Conservation (phyloP, 2,113 vertebrate genomes). For the Sitta europaea region DNA sequence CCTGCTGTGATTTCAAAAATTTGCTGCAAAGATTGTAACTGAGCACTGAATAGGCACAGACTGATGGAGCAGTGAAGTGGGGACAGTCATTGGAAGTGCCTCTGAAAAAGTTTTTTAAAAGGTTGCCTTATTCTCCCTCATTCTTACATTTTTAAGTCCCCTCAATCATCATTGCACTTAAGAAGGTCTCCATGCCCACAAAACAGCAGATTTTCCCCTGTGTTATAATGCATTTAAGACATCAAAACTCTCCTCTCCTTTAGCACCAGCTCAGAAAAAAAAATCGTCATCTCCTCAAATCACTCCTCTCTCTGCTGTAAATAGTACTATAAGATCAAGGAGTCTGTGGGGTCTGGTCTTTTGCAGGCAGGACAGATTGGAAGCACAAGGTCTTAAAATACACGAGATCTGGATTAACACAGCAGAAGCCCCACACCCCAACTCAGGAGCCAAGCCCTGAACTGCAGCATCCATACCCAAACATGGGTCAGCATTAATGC, state of each 20-base stretch:
- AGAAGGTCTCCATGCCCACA: not conserved
- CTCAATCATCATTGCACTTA: not conserved
- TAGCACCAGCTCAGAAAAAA: not conserved
- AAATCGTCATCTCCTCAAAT: not conserved
- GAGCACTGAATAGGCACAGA: accelerated
- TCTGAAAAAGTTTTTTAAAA: not conserved
- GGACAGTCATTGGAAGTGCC: not conserved
- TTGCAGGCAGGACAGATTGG: not conserved
- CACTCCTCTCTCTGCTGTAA: not conserved
- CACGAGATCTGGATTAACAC: not conserved
- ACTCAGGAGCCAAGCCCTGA: not conserved
- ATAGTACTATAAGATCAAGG: not conserved
- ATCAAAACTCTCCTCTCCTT: not conserved
- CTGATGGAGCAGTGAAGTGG: not conserved
- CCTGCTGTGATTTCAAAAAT: not conserved
- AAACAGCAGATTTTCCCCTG: not conserved
- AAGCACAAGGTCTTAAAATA: not conserved
- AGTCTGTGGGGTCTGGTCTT: not conserved
- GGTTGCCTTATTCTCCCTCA: not conserved
- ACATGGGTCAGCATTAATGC: accelerated
- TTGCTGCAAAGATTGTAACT: not conserved
- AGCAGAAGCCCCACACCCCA: not conserved
- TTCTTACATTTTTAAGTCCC: not conserved
- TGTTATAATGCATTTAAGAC: not conserved
- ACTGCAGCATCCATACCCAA: not conserved